Evolutionary conservation across 2,797 vertebrate genomes (phyloP), one percentile per base, ranked within the genome.

Genomic region (Falco cherrug): DNA sequence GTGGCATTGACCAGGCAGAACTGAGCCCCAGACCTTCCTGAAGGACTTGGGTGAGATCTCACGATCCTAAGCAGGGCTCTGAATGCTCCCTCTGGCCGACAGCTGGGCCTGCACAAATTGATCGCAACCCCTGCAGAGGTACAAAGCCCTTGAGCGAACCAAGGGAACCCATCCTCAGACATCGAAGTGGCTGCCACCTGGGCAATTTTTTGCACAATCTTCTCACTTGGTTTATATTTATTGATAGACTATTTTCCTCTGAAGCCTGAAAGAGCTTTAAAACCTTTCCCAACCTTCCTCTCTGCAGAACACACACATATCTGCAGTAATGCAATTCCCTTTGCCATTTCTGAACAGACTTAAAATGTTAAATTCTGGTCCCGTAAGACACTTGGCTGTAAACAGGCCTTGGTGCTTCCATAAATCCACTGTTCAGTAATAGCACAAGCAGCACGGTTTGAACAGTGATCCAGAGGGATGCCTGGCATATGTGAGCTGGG

Each of bases 71-170:
- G 48, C 56, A 45, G 48, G 48, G 26, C 26, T 85, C 82, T 18
- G 24, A n/a, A 19, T 3, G 29, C 11, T 53, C 26, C 53, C 53
- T 59, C 65, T 0, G 1, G 28, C 28, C 24, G 0, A 12, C 56
- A 37, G 18, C 65, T 45, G 22, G 45, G 56, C 24, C 48, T 56
- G 60, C 56, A 76, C 68, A 82, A 48, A 45, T 4, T 15, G 4
- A 20, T 60, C 35, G 53, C 61, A 68, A 13, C 33, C 15, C 28
- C 79, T 57, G 79, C 12, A 89, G 48, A 19, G n/a, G 6, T 21
- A 16, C 8, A 25, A 17, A 71, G 79, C 50, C n/a, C 35, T 61
- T 63, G 43, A 41, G 56, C 89, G 10, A 85, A 35, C 16, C 26
- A 51, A 54, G 35, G 20, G n/a, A 67, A 41, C 29, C n/a, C 26